These are phyloP conservation scores for Cirrhinus molitorella DNA, from an alignment of 2,797 vertebrate genomes.

Conservation along the genomic window DNA sequence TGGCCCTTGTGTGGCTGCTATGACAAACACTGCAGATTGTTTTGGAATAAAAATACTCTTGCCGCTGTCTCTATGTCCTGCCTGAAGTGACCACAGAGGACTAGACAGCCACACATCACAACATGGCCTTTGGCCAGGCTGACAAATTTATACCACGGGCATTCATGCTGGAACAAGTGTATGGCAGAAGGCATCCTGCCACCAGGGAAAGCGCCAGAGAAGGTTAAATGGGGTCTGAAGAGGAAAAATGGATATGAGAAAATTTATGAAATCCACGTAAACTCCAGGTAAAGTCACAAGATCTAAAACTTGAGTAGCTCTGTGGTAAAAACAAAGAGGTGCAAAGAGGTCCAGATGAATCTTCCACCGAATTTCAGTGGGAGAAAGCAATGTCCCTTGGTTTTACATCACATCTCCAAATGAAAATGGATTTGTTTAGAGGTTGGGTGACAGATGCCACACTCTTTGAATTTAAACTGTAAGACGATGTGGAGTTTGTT, in stretches of 20 bases:
- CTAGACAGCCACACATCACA: constrained; percentile 57
- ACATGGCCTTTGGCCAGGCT: constrained; percentile 38
- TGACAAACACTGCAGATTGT: constrained; percentile 71
- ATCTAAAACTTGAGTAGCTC: not conserved
- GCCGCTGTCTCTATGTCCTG: constrained; percentile 61
- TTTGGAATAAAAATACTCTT: constrained; percentile 76
- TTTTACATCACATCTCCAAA: constrained; percentile 16
- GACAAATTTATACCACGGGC: constrained; percentile 37
- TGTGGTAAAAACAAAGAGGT: not conserved
- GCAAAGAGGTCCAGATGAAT: not conserved
- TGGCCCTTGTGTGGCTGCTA: constrained; percentile 63
- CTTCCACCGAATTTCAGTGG: not conserved
- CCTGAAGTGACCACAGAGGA: constrained; percentile 65
- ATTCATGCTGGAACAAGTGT: constrained; percentile 14
- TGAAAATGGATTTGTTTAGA: constrained; percentile 26
- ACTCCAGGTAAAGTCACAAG: not conserved
- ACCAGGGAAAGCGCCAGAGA: not conserved
- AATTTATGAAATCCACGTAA: not conserved
- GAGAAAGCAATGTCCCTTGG: not conserved
- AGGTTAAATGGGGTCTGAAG: not conserved
- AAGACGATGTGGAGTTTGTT: constrained; percentile 7
- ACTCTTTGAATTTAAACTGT: not conserved
- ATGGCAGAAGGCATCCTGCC: not conserved
- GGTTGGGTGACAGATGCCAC: constrained; percentile 41
- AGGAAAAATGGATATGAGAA: not conserved